phyloP scores from a whole-genome alignment of 2,888 invertebrate genomes.

The Diploptera punctata region DNA sequence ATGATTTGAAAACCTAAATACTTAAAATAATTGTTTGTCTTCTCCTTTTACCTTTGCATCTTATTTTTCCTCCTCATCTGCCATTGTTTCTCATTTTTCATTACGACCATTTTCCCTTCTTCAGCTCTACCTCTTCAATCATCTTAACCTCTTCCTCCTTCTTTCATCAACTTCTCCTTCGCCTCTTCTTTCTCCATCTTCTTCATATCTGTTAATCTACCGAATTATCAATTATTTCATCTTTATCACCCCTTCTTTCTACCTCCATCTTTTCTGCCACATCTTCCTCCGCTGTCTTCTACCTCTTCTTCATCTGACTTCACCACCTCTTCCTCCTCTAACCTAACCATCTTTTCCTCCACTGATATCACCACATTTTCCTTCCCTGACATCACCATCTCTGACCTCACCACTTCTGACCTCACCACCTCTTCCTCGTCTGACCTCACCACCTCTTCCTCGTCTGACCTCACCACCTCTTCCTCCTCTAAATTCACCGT shows the following conservation, averaged over 20 bases:
- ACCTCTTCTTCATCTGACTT: not conserved
- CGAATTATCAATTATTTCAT: too few relatives aligned
- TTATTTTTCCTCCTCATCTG: not conserved
- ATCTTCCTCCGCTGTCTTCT: not conserved
- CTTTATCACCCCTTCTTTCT: not conserved
- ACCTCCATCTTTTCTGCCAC: not conserved
- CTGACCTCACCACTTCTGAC: not conserved
- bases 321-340: not conserved
- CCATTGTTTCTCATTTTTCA: not conserved
- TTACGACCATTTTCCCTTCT: not conserved
- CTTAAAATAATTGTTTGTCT: not conserved
- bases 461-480: not conserved
- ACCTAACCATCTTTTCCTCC: not conserved
- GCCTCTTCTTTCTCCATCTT: not conserved
- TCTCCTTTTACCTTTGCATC: not conserved
- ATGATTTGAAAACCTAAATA: too few relatives aligned
- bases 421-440: not conserved
- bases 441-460: not conserved
- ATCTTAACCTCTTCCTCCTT: not conserved
- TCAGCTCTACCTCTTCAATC: not conserved
- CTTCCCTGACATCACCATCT: not conserved
- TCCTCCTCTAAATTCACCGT: not conserved
- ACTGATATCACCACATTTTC: not conserved
- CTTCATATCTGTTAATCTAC: too few relatives aligned
- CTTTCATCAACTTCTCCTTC: not conserved